A percentile compares a stretch with the other conserved stretches of the same genome.
These are phyloP conservation scores for Poecilus cupreus DNA, from an alignment of 2,888 invertebrate species.

Conservation along the genomic window DNA sequence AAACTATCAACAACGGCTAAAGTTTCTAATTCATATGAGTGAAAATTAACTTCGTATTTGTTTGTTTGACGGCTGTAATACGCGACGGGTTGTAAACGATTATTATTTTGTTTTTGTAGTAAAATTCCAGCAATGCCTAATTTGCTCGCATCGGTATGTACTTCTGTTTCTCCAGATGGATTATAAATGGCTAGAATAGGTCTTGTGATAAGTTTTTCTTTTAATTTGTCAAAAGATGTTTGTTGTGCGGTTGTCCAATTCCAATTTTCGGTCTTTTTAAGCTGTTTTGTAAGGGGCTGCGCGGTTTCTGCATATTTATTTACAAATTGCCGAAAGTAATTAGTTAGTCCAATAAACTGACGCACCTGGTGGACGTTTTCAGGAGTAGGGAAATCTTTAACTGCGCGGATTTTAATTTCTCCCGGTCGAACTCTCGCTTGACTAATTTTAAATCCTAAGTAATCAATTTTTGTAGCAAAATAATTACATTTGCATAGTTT, in stretches of 20 bases:
- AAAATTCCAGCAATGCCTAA: slow-evolving; percentile 45
- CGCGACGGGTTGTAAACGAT: slow-evolving; percentile 62
- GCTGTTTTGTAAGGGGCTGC: neutral
- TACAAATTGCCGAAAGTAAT: neutral
- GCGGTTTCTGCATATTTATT: neutral
- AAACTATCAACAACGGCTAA: too few relatives aligned
- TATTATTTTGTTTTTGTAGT: slow-evolving; percentile 63
- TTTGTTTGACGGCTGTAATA: too few relatives aligned
- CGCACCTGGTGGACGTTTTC: neutral
- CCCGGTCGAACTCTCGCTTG: too few relatives aligned
- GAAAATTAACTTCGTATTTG: too few relatives aligned
- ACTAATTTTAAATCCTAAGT: too few relatives aligned
- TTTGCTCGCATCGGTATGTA: too few relatives aligned
- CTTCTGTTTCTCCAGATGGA: slow-evolving; percentile 57
- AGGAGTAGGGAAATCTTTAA: too few relatives aligned
- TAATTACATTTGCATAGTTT: slow-evolving; percentile 5
- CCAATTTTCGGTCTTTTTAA: neutral
- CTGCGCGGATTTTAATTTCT: too few relatives aligned
- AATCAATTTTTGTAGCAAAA: neutral
- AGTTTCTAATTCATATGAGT: too few relatives aligned
- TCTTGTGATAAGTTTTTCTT: slow-evolving; percentile 52
- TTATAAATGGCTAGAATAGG: slow-evolving; percentile 63
- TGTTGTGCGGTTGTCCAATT: slow-evolving; percentile 7
- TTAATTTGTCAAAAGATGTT: slow-evolving; percentile 60
- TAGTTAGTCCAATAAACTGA: neutral